phyloP scores from a whole-genome alignment of 2,797 vertebrate genomes.

The Coluber constrictor region DNA sequence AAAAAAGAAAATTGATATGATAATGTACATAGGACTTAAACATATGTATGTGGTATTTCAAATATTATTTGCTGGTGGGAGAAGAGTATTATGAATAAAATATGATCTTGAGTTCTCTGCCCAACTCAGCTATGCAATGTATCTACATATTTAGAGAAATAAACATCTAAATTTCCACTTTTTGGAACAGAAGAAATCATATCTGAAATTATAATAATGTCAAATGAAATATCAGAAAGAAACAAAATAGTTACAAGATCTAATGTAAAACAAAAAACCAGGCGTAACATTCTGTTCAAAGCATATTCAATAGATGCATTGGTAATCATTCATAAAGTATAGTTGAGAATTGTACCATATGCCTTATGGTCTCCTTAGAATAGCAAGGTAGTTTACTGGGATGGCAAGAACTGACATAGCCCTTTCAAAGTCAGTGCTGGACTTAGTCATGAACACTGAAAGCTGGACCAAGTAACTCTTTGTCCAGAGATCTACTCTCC shows the following conservation, averaged over 20 bases:
- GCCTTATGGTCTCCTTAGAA: background rate
- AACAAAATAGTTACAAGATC: background rate
- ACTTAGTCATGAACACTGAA: background rate
- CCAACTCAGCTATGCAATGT: slow-evolving; percentile 42
- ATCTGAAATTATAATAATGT: background rate
- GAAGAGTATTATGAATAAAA: background rate
- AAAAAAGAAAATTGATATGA: background rate
- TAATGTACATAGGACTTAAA: background rate
- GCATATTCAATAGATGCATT: background rate
- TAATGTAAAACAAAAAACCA: background rate
- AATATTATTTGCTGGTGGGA: background rate
- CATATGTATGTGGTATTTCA: background rate
- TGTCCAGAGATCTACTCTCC: background rate
- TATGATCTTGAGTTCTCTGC: slow-evolving; percentile 36
- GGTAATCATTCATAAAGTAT: background rate
- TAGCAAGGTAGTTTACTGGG: background rate
- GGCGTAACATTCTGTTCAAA: background rate
- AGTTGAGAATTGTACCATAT: background rate
- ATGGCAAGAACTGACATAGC: background rate
- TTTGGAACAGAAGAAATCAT: background rate
- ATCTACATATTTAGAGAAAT: slow-evolving; percentile 11
- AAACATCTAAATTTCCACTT: slow-evolving; percentile 16
- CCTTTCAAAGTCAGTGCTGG: background rate
- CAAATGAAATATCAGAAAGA: background rate
- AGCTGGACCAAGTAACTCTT: background rate